Conservation (phyloP, 2,797 vertebrate species). For the Spinus olivaceus region DNA sequence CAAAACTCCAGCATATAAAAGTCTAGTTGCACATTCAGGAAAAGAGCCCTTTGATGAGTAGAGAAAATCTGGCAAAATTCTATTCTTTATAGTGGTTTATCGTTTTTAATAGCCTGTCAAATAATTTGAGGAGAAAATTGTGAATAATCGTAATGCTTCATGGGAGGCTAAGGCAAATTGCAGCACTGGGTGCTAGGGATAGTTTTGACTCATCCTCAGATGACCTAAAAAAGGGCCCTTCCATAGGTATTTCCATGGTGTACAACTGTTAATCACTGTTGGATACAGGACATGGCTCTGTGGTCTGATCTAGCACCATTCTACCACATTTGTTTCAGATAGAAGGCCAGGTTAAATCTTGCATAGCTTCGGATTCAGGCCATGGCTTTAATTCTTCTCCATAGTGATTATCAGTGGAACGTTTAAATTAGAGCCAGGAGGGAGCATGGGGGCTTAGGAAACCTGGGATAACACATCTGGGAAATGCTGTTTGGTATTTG, state of each 20-base stretch:
- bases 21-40: not conserved
- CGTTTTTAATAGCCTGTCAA: not conserved
- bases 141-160: not conserved
- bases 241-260: not conserved
- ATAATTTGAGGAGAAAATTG: not conserved
- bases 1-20: not conserved
- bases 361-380: not conserved
- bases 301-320: not conserved
- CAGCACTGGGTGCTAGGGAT: not conserved
- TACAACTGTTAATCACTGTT: not conserved
- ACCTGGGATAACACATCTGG: not conserved
- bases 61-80: not conserved
- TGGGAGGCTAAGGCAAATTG: not conserved
- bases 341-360: not conserved
- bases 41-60: not conserved
- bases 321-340: accelerated
- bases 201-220: not conserved
- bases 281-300: not conserved
- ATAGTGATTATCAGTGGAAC: not conserved
- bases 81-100: not conserved
- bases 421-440: not conserved
- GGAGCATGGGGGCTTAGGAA: not conserved
- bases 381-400: not conserved
- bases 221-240: not conserved
- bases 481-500: not conserved